These are phyloP conservation scores for Sakesphorus luctuosus DNA, from an alignment of 2,113 vertebrate species.

Conservation along the genomic window DNA sequence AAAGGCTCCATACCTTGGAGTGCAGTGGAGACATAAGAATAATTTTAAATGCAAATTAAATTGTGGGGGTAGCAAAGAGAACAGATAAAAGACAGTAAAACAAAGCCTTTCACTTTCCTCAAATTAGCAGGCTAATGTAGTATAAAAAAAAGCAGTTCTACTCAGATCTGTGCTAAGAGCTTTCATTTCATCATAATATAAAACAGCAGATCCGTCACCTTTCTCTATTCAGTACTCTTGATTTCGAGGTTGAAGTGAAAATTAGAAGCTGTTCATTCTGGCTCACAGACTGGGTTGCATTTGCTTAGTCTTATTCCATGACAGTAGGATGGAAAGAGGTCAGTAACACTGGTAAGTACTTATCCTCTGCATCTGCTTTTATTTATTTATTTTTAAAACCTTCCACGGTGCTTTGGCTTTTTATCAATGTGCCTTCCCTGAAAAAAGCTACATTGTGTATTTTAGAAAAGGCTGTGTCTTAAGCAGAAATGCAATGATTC, in stretches of 20 bases:
- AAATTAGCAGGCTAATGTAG: conserved; percentile 81
- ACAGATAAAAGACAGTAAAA: conserved; percentile 82
- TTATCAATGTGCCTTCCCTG: not conserved
- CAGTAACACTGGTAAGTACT: conserved; percentile 78
- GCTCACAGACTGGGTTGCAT: conserved; percentile 63
- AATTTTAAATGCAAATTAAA: conserved; percentile 86
- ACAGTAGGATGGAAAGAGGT: conserved; percentile 66
- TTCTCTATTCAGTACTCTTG: conserved; percentile 70
- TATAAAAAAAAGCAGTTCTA: conserved; percentile 70
- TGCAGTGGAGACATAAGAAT: conserved; percentile 77
- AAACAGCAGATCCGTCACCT: conserved; percentile 76
- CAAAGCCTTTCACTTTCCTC: conserved; percentile 81
- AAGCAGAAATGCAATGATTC: conserved; percentile 45
- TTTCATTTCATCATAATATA: conserved; percentile 77
- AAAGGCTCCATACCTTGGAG: conserved; percentile 78
- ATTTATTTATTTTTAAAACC: conserved; percentile 24
- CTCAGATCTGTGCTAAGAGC: conserved; percentile 72
- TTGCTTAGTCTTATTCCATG: conserved; percentile 47
- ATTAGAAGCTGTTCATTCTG: conserved; percentile 78
- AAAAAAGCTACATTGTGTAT: not conserved
- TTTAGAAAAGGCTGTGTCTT: conserved; percentile 5
- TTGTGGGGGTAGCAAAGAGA: conserved; percentile 81
- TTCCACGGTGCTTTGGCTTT: conserved; percentile 31
- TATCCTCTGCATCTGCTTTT: conserved; percentile 34
- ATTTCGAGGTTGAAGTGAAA: conserved; percentile 77